These are phyloP conservation scores for Eledone cirrhosa DNA, from an alignment of 2,888 invertebrate genomes.

Conservation along the genomic window DNA sequence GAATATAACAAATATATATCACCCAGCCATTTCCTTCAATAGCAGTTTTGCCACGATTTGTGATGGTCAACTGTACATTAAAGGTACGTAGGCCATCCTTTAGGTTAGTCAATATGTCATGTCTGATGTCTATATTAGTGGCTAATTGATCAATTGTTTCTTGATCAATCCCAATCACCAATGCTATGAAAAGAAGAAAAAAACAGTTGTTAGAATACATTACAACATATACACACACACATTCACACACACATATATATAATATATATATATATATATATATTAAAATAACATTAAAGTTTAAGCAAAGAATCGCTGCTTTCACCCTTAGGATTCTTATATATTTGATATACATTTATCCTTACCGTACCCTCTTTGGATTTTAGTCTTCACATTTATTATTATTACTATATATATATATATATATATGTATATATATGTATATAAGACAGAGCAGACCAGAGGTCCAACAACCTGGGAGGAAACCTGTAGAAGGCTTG, in stretches of 20 bases:
- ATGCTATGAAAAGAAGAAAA: neutral
- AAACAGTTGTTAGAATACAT: neutral
- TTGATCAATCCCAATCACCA: constrained; percentile 35
- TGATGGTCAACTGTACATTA: constrained; percentile 12
- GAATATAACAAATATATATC: constrained; percentile 14
- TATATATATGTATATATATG: too few species aligned
- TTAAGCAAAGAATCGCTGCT: too few species aligned
- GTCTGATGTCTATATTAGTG: constrained; percentile 37
- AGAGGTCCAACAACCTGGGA: too few species aligned
- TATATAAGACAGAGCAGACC: too few species aligned
- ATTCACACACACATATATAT: neutral
- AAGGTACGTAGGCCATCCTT: neutral
- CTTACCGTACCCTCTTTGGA: too few species aligned
- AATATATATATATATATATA: constrained; percentile 12
- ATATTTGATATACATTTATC: too few species aligned
- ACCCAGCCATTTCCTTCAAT: neutral
- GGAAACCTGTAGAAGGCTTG: too few species aligned
- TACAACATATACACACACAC: neutral
- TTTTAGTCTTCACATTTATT: too few species aligned
- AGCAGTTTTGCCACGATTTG: neutral
- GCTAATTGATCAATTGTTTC: constrained; percentile 41
- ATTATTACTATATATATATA: too few species aligned
- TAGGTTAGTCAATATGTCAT: constrained; percentile 31
- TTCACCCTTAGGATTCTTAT: too few species aligned
- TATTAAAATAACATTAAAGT: too few species aligned